Evolutionary conservation across 2,797 vertebrate species (phyloP).

Genomic region (Manis crassicaudata): DNA sequence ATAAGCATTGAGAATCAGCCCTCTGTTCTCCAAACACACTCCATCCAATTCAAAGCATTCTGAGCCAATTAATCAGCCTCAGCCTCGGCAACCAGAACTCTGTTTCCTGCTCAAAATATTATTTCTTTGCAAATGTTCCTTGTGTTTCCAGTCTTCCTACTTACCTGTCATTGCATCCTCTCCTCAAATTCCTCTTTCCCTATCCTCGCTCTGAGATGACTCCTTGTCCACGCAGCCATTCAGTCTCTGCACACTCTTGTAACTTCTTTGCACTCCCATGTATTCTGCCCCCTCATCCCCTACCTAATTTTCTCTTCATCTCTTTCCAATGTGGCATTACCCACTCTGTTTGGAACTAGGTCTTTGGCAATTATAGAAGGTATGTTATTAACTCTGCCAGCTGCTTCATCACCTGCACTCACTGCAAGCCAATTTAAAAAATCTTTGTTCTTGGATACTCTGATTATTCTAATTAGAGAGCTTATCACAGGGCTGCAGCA

Average conservation of each 20-base stretch:
- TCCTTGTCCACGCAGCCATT: not conserved
- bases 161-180: not conserved
- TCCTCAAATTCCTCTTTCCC: not conserved
- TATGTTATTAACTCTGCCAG: constrained; percentile 82
- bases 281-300: not conserved
- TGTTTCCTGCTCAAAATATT: not conserved
- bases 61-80: constrained; percentile 51
- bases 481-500: constrained; percentile 85
- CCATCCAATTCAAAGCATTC: constrained; percentile 60
- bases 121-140: constrained; percentile 19
- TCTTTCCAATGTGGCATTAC: constrained; percentile 68
- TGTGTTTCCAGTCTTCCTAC: not conserved
- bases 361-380: constrained; percentile 74
- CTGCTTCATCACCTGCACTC: constrained; percentile 82
- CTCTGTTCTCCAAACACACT: constrained; percentile 44
- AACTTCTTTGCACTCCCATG: not conserved
- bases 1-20: constrained; percentile 39
- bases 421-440: constrained; percentile 76
- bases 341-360: constrained; percentile 67
- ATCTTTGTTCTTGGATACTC: constrained; percentile 81
- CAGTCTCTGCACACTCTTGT: not conserved
- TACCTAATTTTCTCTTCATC: constrained; percentile 70
- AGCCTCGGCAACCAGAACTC: constrained; percentile 29
- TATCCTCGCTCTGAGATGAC: not conserved
- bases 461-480: constrained; percentile 79